Conservation (phyloP, 2,797 vertebrate genomes). For the Coendou prehensilis region DNA sequence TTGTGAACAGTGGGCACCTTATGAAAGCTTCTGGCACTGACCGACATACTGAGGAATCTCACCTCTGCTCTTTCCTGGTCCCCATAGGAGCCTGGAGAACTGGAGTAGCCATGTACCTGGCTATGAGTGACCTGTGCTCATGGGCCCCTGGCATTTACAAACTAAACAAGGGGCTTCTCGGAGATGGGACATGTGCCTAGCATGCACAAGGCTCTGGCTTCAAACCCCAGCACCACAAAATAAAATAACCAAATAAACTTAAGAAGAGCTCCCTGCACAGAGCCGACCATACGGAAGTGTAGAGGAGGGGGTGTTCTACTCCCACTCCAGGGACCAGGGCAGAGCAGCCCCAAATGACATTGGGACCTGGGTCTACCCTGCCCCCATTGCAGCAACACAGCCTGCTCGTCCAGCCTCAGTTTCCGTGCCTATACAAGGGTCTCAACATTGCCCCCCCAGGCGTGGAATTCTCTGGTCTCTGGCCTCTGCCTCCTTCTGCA, state of each 20-base stretch:
- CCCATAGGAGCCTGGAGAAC: not conserved
- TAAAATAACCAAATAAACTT: not conserved
- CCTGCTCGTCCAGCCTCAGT: not conserved
- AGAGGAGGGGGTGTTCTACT: not conserved
- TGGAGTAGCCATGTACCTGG: not conserved
- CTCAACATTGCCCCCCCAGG: not conserved
- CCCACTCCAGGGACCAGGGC: not conserved
- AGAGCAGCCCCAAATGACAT: not conserved
- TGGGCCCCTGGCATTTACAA: not conserved
- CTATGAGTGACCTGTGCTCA: not conserved
- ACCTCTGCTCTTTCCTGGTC: not conserved
- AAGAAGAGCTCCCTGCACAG: not conserved
- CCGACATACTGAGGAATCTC: not conserved
- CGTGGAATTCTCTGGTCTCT: not conserved
- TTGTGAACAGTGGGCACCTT: not conserved
- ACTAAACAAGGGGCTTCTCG: not conserved
- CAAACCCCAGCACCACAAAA: not conserved
- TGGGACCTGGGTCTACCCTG: no score
- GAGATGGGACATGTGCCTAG: not conserved
- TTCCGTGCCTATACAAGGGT: not conserved
- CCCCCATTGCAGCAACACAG: not conserved
- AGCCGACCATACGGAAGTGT: not conserved
- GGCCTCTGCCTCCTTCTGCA: not conserved
- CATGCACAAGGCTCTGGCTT: not conserved
- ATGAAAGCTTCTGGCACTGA: not conserved